These are phyloP conservation scores for Nebria ingens DNA, from an alignment of 1,140 invertebrate species.

Conservation along the genomic window DNA sequence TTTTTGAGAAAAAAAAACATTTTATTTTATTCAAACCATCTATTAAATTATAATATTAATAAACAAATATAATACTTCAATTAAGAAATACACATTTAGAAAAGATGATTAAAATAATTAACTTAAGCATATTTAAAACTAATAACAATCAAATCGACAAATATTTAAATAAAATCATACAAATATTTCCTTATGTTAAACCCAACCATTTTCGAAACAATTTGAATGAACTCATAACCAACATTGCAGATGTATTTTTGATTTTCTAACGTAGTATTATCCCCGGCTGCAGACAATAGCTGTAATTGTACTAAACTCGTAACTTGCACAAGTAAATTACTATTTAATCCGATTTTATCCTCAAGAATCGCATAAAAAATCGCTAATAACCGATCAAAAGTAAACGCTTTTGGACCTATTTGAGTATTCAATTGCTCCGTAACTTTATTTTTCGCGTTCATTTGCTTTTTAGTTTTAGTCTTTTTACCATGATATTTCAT, in stretches of 20 bases:
- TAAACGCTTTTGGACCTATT: slow-evolving; percentile 70
- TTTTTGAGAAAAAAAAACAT: too few species aligned
- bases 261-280: slow-evolving; percentile 51
- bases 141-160: too few species aligned
- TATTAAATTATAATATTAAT: too few species aligned
- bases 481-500: slow-evolving; percentile 61
- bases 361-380: slow-evolving; percentile 88
- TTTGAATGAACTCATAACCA: slow-evolving; percentile 55
- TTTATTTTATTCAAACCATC: too few species aligned
- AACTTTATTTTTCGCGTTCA: slow-evolving; percentile 41
- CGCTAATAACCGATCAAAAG: slow-evolving; percentile 71
- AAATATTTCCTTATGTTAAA: slow-evolving; percentile 66
- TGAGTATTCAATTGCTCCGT: slow-evolving; percentile 43
- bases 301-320: slow-evolving; percentile 63
- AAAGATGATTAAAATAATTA: too few species aligned
- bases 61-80: too few species aligned
- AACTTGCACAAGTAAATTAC: slow-evolving; percentile 69
- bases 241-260: slow-evolving; percentile 65
- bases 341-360: slow-evolving; percentile 72
- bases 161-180: slow-evolving; percentile 46
- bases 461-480: slow-evolving; percentile 44
- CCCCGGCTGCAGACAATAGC: slow-evolving; percentile 48
- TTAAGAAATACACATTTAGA: too few species aligned
- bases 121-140: too few species aligned
- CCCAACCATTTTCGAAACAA: slow-evolving; percentile 57